phyloP scores from a whole-genome alignment of 2,797 vertebrate genomes.

The Kryptolebias ocellatus region DNA sequence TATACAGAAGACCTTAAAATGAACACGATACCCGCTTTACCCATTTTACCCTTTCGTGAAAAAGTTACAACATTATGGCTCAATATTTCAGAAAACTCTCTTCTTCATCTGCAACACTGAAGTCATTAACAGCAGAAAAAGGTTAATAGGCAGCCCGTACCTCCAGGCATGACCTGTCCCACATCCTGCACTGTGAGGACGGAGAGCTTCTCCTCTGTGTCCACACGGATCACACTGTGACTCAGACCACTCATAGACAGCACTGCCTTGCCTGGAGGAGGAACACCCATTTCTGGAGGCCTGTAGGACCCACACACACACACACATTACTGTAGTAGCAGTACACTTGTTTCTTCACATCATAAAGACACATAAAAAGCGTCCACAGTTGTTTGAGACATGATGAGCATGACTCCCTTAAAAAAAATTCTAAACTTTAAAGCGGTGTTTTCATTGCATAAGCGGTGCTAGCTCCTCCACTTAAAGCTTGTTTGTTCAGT shows the following conservation, averaged over 20 bases:
- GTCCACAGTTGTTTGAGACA: not conserved
- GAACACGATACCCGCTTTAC: no score
- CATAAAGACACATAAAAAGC: not conserved
- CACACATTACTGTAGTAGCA: slow-evolving; percentile 2
- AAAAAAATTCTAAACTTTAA: not conserved
- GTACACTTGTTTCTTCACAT: not conserved
- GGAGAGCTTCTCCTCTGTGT: slow-evolving; percentile 94
- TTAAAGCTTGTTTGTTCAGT: slow-evolving; percentile 16
- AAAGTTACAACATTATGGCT: not conserved
- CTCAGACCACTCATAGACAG: slow-evolving; percentile 95
- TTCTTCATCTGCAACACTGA: not conserved
- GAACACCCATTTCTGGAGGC: slow-evolving; percentile 90
- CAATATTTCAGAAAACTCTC: not conserved
- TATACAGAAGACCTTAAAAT: no score
- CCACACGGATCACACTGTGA: slow-evolving; percentile 91
- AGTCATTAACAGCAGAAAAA: not conserved
- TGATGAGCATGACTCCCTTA: no score
- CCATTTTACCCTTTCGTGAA: no score
- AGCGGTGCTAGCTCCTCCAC: slow-evolving; percentile 1
- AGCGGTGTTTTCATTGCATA: slow-evolving; percentile 12
- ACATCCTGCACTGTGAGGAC: slow-evolving; percentile 96
- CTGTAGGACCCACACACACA: slow-evolving; percentile 70
- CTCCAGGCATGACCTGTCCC: slow-evolving; percentile 95
- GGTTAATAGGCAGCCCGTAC: slow-evolving; percentile 12
- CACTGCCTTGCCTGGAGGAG: slow-evolving; percentile 92